Base-by-base conservation (phyloP, 2,888 invertebrate genomes). In the Parochlus steinenii region DNA sequence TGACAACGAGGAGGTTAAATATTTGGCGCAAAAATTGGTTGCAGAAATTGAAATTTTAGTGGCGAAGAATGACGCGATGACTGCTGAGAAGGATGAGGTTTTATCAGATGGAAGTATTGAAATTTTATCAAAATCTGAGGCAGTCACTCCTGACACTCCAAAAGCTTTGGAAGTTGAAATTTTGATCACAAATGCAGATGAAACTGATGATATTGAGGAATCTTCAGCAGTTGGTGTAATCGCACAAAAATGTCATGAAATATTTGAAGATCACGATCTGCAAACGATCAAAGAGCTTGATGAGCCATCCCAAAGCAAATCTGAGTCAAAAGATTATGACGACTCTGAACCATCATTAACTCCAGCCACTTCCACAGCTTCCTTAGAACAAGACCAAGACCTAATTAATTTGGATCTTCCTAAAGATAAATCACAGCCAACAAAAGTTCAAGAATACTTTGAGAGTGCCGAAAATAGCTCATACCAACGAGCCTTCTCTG, bases 11-110 rank as follows among this genome's bases (percentile, higher is more conserved):
- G 19, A 36, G 16, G 11, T 31, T 12, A n/a, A 17, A 26, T 11
- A n/a, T 18, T 23, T 23, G 3, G 36, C 36, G 8, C 23, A 23
- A 11, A 25, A 36, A 15, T 29, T 36, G 17, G 29, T 30, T 5
- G n/a, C 23, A 15, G 26, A 36, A 15, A 36, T 36, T 30, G 36
- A 30, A 16, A 24, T 23, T 2, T 11, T 36, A 11, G 30, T 36
- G 11, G 24, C 29, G 6, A 23, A 30, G 10, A 22, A 29, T 3
- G 17, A 24, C 5, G 36, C 29, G 5, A 30, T 24, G 1, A 24
- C 28, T 15, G 31, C 20, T 14, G 23, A 15, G 14, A 7, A 31
- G 31, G 31, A 31, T 22, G 23, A 12, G 20, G 31, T 31, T 14
- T 20, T 31, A 12, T 20, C 8, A 22, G 31, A 31, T 7, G 10